These are phyloP conservation scores for Cottus gobio DNA, from an alignment of 2,113 vertebrate genomes.

Conservation along the genomic window DNA sequence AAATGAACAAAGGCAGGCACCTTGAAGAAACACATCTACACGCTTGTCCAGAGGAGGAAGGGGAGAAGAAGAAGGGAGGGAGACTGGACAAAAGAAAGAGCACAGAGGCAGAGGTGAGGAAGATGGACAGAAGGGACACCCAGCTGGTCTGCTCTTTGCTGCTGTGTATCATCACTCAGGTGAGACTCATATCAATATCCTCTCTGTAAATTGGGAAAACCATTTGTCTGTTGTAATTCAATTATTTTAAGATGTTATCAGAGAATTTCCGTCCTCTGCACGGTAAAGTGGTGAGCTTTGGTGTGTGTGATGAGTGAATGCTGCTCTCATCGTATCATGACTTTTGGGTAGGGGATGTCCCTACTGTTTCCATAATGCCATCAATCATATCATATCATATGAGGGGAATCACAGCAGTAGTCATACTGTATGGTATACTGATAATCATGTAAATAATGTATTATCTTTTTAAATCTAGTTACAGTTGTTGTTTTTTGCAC, in stretches of 20 bases:
- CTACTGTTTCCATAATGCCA: not conserved
- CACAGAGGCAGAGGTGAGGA: not conserved
- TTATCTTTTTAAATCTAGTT: not conserved
- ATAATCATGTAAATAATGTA: not conserved
- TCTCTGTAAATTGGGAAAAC: not conserved
- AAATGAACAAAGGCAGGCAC: conserved; percentile 12
- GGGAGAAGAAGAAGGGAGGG: not conserved
- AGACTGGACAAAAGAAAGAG: not conserved
- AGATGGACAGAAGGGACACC: not conserved
- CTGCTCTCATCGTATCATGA: not conserved
- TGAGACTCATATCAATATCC: conserved; percentile 6
- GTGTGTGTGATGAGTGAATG: not conserved
- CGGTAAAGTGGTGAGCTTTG: not conserved
- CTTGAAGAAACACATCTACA: not conserved
- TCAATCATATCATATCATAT: not conserved
- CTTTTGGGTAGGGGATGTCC: not conserved
- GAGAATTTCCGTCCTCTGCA: not conserved
- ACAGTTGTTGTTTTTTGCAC: not conserved
- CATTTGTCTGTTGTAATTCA: not conserved
- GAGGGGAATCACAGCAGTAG: not conserved
- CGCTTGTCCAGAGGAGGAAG: not conserved
- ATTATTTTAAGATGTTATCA: not conserved
- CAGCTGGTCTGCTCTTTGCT: conserved; percentile 27
- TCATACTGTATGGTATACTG: not conserved
- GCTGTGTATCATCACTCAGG: conserved; percentile 37